A percentile compares a stretch with the other conserved stretches of the same genome.
These are phyloP conservation scores for Clarias platycephalus DNA, from an alignment of 2,797 vertebrate genomes.

Conservation along the genomic window DNA sequence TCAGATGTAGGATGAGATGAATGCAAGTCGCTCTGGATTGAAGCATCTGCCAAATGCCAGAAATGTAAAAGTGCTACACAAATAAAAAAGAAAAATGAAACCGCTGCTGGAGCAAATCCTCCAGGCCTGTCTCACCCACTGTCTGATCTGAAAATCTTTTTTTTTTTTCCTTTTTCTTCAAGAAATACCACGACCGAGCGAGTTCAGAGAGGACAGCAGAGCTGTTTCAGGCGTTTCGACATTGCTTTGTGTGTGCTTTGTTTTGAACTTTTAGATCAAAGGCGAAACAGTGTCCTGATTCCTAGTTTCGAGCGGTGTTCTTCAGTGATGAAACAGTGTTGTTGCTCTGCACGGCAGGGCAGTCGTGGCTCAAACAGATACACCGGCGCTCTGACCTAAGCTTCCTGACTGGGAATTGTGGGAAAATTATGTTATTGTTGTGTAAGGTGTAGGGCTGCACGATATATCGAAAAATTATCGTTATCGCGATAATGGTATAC, in stretches of 20 bases:
- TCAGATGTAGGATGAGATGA: too few species aligned
- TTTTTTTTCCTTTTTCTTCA: background rate
- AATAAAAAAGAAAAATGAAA: too few species aligned
- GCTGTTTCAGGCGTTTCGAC: background rate
- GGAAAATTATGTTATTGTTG: too few species aligned
- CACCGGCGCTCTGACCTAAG: too few species aligned
- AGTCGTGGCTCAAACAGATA: too few species aligned
- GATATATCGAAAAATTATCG: too few species aligned
- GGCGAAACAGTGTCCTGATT: background rate
- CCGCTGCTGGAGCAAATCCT: background rate
- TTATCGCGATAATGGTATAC: too few species aligned
- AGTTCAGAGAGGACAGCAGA: background rate
- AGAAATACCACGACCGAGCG: slow-evolving; percentile 4
- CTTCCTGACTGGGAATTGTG: too few species aligned
- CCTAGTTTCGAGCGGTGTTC: background rate
- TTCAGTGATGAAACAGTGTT: background rate
- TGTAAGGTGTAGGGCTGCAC: too few species aligned
- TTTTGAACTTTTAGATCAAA: slow-evolving; percentile 12
- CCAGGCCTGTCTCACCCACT: background rate
- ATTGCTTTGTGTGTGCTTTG: background rate
- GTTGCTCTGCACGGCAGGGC: background rate
- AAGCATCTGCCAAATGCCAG: too few species aligned
- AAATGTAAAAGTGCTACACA: too few species aligned
- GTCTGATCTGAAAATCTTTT: slow-evolving; percentile 3
- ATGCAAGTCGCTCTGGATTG: too few species aligned